phyloP scores from a whole-genome alignment of 1,140 invertebrate species.

The Phenacoccus solenopsis region DNA sequence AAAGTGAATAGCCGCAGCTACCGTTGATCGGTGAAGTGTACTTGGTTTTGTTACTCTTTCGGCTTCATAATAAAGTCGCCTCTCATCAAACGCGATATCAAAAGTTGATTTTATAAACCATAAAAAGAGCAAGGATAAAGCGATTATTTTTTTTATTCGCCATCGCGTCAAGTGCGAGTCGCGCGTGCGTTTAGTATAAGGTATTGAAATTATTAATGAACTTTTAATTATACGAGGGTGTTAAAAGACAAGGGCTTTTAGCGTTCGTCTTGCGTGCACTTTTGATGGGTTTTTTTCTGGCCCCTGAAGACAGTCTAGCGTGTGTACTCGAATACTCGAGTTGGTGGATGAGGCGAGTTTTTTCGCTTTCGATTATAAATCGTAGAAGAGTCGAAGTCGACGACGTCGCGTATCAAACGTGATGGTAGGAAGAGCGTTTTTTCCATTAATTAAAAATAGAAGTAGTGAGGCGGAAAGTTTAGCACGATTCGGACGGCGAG shows the following conservation, averaged over 20 bases:
- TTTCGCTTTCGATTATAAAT: too few species aligned
- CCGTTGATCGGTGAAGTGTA: neutral
- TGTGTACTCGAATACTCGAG: too few species aligned
- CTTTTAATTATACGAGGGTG: neutral
- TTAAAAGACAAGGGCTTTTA: neutral
- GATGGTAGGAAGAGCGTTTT: too few species aligned
- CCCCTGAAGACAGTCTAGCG: too few species aligned
- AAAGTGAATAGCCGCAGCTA: neutral
- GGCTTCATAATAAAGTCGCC: neutral
- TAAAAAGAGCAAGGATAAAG: neutral
- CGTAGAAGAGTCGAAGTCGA: too few species aligned
- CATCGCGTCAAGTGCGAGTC: too few species aligned
- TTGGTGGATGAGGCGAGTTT: too few species aligned
- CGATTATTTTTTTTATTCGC: neutral
- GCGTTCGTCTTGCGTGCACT: neutral
- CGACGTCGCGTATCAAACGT: too few species aligned
- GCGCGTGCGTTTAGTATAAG: neutral
- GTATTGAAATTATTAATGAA: neutral
- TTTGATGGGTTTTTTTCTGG: too few species aligned
- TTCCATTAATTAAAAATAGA: too few species aligned
- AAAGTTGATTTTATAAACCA: slow-evolving; percentile 3
- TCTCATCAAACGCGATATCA: neutral
- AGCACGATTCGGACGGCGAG: too few species aligned
- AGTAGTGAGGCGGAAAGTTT: too few species aligned
- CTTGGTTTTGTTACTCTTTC: neutral